Evolutionary conservation across 2,888 invertebrate genomes (phyloP).

Genomic region (Sthenelais limicola): DNA sequence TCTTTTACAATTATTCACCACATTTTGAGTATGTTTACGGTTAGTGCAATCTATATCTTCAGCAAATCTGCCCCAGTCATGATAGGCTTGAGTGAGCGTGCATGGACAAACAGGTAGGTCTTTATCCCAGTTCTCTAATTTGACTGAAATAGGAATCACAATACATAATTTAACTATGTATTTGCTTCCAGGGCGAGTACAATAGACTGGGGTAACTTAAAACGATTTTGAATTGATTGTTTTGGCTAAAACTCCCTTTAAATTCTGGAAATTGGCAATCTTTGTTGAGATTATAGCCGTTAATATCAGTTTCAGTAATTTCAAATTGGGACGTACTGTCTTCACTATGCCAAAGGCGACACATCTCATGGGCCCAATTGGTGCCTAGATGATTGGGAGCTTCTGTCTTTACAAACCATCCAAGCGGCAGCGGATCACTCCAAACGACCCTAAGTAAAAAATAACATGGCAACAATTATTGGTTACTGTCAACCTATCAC

Average conservation of each 20-base stretch:
- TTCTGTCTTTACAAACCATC: constrained; percentile 60
- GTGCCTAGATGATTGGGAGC: constrained; percentile 76
- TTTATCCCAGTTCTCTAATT: not conserved
- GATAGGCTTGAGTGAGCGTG: constrained; percentile 88
- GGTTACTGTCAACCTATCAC: too few relatives aligned
- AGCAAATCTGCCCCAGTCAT: constrained; percentile 92
- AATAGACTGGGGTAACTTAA: too few relatives aligned
- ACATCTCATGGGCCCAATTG: constrained; percentile 87
- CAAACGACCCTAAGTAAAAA: constrained; percentile 87
- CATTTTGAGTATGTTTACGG: constrained; percentile 78
- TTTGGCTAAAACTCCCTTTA: too few relatives aligned
- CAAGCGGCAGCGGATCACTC: constrained; percentile 57
- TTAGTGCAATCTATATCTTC: constrained; percentile 76
- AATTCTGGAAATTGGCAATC: too few relatives aligned
- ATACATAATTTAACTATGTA: too few relatives aligned
- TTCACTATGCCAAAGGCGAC: constrained; percentile 91
- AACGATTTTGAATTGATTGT: too few relatives aligned
- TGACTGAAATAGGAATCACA: not conserved
- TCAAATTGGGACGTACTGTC: constrained; percentile 77
- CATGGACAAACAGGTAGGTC: constrained; percentile 69
- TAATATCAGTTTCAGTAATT: too few relatives aligned
- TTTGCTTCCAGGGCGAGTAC: too few relatives aligned
- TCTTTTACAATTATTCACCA: constrained; percentile 80
- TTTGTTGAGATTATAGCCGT: too few relatives aligned
- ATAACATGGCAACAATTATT: constrained; percentile 72